These are phyloP conservation scores for Doryteuthis pealeii DNA, from an alignment of 1,140 invertebrate genomes.

Conservation along the genomic window DNA sequence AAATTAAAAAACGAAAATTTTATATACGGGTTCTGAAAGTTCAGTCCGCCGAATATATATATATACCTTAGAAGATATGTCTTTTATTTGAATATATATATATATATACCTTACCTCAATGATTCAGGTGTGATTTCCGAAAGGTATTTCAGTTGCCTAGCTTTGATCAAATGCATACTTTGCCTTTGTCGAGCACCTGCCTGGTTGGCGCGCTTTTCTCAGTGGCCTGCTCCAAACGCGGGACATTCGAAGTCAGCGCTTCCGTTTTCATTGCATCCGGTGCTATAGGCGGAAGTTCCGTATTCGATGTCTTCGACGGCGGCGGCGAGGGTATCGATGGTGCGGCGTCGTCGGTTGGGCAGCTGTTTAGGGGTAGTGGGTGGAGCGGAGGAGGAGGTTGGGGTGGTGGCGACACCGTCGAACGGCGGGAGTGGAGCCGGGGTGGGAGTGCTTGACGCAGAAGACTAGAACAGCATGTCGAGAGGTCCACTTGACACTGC, in stretches of 20 bases:
- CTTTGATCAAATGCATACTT: background rate
- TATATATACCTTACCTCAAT: background rate
- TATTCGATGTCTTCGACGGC: background rate
- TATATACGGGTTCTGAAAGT: too few species aligned
- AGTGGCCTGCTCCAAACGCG: background rate
- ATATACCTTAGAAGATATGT: too few species aligned
- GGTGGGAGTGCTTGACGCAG: background rate
- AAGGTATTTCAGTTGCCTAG: background rate
- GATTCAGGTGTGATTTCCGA: background rate
- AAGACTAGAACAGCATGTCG: background rate
- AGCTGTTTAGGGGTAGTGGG: background rate
- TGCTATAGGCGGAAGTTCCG: background rate
- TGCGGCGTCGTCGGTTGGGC: background rate
- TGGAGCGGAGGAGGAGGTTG: background rate
- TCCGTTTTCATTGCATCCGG: background rate
- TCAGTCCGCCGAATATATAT: too few species aligned
- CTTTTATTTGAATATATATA: too few species aligned
- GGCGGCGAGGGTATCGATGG: background rate
- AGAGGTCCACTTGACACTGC: too few species aligned
- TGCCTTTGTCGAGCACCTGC: background rate
- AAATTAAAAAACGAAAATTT: too few species aligned
- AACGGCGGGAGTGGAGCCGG: background rate
- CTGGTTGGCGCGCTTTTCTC: background rate
- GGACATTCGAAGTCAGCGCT: background rate
- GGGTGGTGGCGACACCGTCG: background rate